A percentile compares a stretch with the other conserved stretches of the same genome.
phyloP scores from a whole-genome alignment of 1,140 invertebrate genomes.

The Wasmannia auropunctata region DNA sequence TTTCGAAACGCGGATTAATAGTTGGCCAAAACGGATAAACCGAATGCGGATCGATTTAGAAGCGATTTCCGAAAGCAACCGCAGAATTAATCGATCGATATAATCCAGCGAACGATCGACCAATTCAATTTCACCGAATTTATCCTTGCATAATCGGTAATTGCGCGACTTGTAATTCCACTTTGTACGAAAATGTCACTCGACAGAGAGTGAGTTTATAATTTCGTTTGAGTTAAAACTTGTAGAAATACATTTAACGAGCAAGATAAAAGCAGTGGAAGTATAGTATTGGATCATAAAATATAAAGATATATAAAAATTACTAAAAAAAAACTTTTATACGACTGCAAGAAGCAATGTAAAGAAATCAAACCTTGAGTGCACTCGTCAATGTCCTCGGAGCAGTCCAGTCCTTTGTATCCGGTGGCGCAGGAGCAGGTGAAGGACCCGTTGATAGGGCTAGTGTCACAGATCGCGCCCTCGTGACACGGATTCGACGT shows the following conservation, averaged over 20 bases:
- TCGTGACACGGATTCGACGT: conserved; percentile 98
- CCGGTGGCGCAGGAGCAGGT: conserved; percentile 97
- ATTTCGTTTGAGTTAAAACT: background rate
- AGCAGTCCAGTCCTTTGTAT: conserved; percentile 96
- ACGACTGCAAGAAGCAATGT: background rate
- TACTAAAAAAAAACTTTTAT: background rate
- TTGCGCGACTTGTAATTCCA: background rate
- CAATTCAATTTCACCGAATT: conserved; percentile 1
- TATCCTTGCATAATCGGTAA: background rate
- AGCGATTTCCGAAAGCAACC: background rate
- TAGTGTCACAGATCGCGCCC: conserved; percentile 97
- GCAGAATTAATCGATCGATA: conserved; percentile 7
- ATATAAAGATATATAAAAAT: background rate
- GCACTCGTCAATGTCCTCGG: conserved; percentile 97
- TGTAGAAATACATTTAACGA: background rate
- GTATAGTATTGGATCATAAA: background rate
- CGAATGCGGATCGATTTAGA: background rate
- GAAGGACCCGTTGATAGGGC: conserved; percentile 97
- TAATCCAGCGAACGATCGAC: background rate
- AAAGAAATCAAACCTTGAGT: conserved; percentile 91
- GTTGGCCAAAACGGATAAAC: conserved; percentile 31
- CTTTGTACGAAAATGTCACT: background rate
- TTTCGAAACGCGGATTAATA: conserved; percentile 53
- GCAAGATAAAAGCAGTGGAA: background rate
- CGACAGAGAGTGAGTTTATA: background rate